Evolutionary conservation across 1,140 invertebrate species (phyloP), one percentile per base, ranked within the genome.

Genomic region (Camponotus vicinus): DNA sequence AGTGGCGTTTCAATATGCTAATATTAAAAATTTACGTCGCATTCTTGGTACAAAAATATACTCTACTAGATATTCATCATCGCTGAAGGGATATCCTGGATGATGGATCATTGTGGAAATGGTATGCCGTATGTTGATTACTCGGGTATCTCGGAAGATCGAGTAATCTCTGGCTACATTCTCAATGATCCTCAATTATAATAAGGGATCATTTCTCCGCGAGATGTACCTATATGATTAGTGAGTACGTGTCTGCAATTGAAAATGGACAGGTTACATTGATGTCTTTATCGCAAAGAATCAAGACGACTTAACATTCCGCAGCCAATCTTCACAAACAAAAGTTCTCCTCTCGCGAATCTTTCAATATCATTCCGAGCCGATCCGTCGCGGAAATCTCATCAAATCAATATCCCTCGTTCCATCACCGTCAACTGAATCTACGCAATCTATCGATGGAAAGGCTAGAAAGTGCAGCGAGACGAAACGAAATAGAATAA

Each of bases 161-260:
- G 79, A 61, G 55, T 55, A 49, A 83, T 63, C 69, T 57, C 69
- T 73, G 73, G 18, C 55, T 63, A 73, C 42, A 49, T 61, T 32
- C 69, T 83, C 79, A 73, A 83, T 83, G 27, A 83, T 37, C 57
- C 79, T 83, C 69, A 75, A 83, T 83, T 83, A 83, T 40, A 32
- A 83, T 59, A 45, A 27, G 79, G 40, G 55, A 73, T 83, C 79
- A 61, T 75, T 55, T 49, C 78, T 71, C 78, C 42, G 69, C 15
- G 69, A 83, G 57, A 83, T 45, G 37, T 45, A 83, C 40, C 79
- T 61, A 32, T 52, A 52, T 18, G 69, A 32, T 75, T 71, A 42
- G 37, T 8, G 32, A 83, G 69, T 75, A 40, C 69, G 32, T 83
- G 27, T 27, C 13, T 42, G 79, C 69, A 57, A 83, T 83, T 83